Percentiles rank a stretch among this genome's conserved stretches.
Evolutionary conservation across 1,140 invertebrate genomes (phyloP).

Genomic region (Myzus persicae): DNA sequence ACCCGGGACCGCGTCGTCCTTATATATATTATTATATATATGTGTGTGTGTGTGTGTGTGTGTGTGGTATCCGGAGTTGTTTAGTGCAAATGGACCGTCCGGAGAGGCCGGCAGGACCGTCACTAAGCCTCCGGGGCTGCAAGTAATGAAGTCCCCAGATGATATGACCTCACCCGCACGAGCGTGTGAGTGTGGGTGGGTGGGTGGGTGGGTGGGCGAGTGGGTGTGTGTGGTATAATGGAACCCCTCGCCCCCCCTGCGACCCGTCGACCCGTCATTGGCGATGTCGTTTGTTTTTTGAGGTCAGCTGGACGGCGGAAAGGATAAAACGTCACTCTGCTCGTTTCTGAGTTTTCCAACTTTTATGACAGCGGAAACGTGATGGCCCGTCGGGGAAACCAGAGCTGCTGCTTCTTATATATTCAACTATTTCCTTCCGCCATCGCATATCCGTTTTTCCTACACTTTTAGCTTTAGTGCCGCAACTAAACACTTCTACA

Average conservation of each 20-base stretch:
- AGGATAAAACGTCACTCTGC: constrained; percentile 47
- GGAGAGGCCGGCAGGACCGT: not conserved
- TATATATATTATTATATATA: no score
- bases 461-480: not conserved
- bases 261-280: no score
- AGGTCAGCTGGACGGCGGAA: not conserved
- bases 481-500: not conserved
- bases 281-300: not conserved
- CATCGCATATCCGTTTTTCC: not conserved
- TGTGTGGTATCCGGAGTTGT: not conserved
- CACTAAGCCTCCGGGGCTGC: not conserved
- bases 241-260: not conserved
- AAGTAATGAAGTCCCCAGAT: constrained; percentile 54
- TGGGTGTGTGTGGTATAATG: not conserved
- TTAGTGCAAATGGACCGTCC: constrained; percentile 36
- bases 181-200: no score
- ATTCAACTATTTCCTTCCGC: not conserved
- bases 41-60: no score
- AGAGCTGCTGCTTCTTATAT: not conserved
- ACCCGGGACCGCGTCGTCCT: no score
- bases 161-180: not conserved
- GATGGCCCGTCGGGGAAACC: constrained; percentile 37
- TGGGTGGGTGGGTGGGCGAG: not conserved
- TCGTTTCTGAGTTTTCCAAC: constrained; percentile 4
- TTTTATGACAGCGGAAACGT: constrained; percentile 51